Evolutionary conservation across 2,113 vertebrate genomes (phyloP), one percentile per base, ranked within the genome.

Genomic region (Dolichallabes microphthalmus): DNA sequence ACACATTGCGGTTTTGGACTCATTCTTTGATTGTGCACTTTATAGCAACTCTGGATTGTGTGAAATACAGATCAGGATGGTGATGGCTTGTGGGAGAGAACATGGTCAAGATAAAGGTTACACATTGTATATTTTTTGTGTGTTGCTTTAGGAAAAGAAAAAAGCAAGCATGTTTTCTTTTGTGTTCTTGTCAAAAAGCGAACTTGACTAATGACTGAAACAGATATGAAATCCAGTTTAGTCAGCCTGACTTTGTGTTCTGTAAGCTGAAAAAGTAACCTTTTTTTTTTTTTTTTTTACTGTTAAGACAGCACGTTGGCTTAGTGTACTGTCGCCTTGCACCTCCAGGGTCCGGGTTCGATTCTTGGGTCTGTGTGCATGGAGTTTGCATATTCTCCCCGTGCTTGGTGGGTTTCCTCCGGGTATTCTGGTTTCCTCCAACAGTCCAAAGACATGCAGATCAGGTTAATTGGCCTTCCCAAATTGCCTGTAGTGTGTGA

Each of bases 1-100:
- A 61, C 50, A 32, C 19, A 0, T 7, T 55, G 74, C 3, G 27
- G 83, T 53, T 77, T 84, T 66, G 58, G 45, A 50, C 45, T 10
- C 60, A 22, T 30, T 61, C 25, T 73, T 35, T 81, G 82, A 73
- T 84, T 79, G 52, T 39, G 27, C 64, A 27, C 30, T 76, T 82
- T 82, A 85, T 82, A 61, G 71, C 57, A 32, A 69, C 74, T 80
- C 78, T 58, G 64, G 14, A 35, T 39, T 53, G n/a, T 77, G 32
- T 87, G 66, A 55, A 84, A 87, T 52, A 30, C 82, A 45, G 60
- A 53, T 58, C 53, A 32, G 6, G 7, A 45, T 45, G 45, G n/a
- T 78, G 76, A 35, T 1, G 9, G 55, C 22, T 78, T 58, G 19
- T 77, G 6, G 52, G 8, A 77, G 22, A 25, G 11, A 75, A 30